Evolutionary conservation across 2,797 vertebrate genomes (phyloP), one percentile per base, ranked within the genome.

Genomic region (Oreochromis grahami): DNA sequence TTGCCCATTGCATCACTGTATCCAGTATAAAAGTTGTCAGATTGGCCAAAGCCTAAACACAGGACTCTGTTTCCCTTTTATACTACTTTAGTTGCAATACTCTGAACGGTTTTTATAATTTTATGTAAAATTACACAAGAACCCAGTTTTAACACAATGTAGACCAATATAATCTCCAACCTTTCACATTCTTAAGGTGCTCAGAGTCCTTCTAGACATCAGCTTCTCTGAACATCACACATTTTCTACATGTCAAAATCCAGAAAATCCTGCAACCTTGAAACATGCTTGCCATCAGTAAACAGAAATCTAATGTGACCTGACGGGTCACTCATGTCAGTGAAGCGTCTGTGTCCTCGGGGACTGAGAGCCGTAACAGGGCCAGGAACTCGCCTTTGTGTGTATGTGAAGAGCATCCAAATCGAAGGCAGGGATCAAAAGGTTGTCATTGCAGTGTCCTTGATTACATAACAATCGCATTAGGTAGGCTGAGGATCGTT

Each of bases 241-340:
- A 78, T 86, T 87, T 87, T 86, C 60, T 29, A 8, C 77, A 72
- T 87, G 82, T 91, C 88, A 86, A 81, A 88, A 90, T 81, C 82
- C 63, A 52, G 58, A 84, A 88, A 85, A 82, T 82, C 78, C 38
- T 79, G 80, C 81, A 95, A 93, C 92, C 92, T 92, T 94, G 91
- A 94, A 87, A 90, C 80, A 87, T 84, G 93, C 84, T 85, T 85
- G 65, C 83, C 88, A 43, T 92, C 93, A 92, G 82, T 86, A 88
- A 93, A 83, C 78, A 72, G 84, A 90, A 86, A 88, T 88, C 88
- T 95, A 93, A 96, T 89, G 87, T 82, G 89, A 93, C 84, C 89
- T 91, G 94, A 95, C 83, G 63, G 92, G 93, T 93, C 93, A 90
- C 52, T 86, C 80, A 77, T 85, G 83, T 92, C 84, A 87, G 85